Evolutionary conservation across 1,140 invertebrate genomes (phyloP), one percentile per base, ranked within the genome.

Genomic region (Calosoma granatense): DNA sequence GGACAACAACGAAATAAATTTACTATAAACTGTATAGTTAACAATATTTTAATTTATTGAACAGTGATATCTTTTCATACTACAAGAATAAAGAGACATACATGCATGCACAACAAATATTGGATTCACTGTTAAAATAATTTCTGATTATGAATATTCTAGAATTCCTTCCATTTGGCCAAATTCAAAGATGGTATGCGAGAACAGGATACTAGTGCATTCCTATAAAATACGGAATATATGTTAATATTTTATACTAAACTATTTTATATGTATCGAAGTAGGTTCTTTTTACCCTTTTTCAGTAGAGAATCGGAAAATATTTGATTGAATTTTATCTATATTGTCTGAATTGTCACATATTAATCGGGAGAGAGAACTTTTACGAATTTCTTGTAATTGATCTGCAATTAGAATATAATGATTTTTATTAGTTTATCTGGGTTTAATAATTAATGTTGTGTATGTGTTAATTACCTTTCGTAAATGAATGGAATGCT

Each of bases 261-360:
- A 30, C 14, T 6, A 6, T 6, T 30, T 6, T 30, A 6, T 30
- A 30, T 30, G 26, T 6, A 30, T 30, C 14, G 26, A 22, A n/a
- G n/a, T n/a, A n/a, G n/a, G n/a, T n/a, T n/a, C n/a, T n/a, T n/a
- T 15, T 52, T 56, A 59, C 54, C 54, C 22, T 17, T 59, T 43
- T 17, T 23, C 17, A 15, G 58, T 30, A 1, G 88, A 82, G 52
- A 89, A 64, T 1, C 83, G 60, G 64, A 95, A 93, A 4, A 92
- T 83, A 64, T 92, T 77, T 65, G 76, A 73, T 54, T 81, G 78
- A 15, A 85, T 74, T 63, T 80, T 76, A 6, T 81, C 78, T 20
- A 95, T 90, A 57, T 86, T 83, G 63, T 96, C 92, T 1, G 85
- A 86, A 68, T 90, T 94, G 65, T 94, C 73, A 55, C 75, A 76